Evolutionary conservation across 2,888 invertebrate species (phyloP), one percentile per base, ranked within the genome.

Genomic region (Lypha dubia): DNA sequence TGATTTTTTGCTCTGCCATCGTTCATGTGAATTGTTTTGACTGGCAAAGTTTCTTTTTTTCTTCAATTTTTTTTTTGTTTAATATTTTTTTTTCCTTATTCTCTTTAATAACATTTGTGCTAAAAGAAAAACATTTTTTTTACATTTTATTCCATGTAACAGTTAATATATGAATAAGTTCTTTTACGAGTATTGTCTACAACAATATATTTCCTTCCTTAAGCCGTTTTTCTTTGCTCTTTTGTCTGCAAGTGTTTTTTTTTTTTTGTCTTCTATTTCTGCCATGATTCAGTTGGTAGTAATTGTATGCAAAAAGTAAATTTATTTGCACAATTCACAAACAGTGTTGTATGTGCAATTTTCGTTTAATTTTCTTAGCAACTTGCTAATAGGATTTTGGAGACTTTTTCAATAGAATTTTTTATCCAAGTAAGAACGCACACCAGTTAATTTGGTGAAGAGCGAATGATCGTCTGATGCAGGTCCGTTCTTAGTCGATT

Each of bases 271-370:
- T 32, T 32, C 5, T 32, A 24, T 44, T 20, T 46, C 11, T 35
- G 35, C 38, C 22, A 38, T 46, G 22, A 38, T 65, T 56, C 51
- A 51, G 58, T 60, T 65, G 15, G 56, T 60, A 49, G 56, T 71
- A 82, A 76, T 82, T 70, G 65, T 56, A 71, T 65, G 63, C 63
- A 75, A 62, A 81, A n/a, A n/a, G n/a, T 75, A 75, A 53, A 63
- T 70, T 70, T 44, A 41, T 41, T 41, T n/a, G 15, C 4, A 8
- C 49, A 49, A 75, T 56, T 56, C 32, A 32, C 44, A 32, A 0
- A n/a, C 17, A 6, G 49, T 20, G 20, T 7, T 20, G 20, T 49
- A 17, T 49, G 1, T 46, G 46, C n/a, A 35, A 32, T 32, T 32
- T 32, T 32, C 35, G 8, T 35, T 35, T 35, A 35, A 35, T 35